Evolutionary conservation across 2,888 invertebrate genomes (phyloP).

Genomic region (Xylophagus ater): DNA sequence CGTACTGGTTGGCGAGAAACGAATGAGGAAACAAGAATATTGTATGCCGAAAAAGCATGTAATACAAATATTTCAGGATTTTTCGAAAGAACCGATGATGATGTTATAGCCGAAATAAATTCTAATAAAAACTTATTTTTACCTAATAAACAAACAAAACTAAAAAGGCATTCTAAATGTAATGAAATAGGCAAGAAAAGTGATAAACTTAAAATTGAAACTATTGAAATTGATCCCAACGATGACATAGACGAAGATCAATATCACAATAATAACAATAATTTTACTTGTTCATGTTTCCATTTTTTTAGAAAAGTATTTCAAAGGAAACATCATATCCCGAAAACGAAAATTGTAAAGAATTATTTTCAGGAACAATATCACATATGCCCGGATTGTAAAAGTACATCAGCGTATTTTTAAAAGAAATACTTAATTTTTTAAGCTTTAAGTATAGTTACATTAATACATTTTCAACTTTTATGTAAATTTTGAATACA

Average conservation of each 20-base stretch:
- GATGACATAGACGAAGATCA: background rate
- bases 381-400: slow-evolving; percentile 9
- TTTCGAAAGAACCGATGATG: too few relatives aligned
- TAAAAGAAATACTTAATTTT: slow-evolving; percentile 4
- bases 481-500: background rate
- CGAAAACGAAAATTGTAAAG: background rate
- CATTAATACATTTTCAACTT: slow-evolving; percentile 1
- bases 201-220: too few relatives aligned
- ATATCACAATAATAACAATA: background rate
- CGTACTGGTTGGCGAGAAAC: background rate
- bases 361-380: slow-evolving; percentile 4
- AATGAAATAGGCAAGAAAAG: too few relatives aligned
- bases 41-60: background rate
- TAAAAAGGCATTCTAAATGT: too few relatives aligned
- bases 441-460: slow-evolving; percentile 2
- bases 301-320: slow-evolving; percentile 2
- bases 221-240: too few relatives aligned
- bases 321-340: background rate
- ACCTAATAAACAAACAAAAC: too few relatives aligned
- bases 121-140: too few relatives aligned
- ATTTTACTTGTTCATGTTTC: background rate
- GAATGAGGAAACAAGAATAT: background rate
- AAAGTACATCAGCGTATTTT: slow-evolving; percentile 1
- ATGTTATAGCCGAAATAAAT: too few relatives aligned
- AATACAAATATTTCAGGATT: too few relatives aligned